Base-by-base conservation (phyloP, 2,113 vertebrate species). In the Platichthys flesus region DNA sequence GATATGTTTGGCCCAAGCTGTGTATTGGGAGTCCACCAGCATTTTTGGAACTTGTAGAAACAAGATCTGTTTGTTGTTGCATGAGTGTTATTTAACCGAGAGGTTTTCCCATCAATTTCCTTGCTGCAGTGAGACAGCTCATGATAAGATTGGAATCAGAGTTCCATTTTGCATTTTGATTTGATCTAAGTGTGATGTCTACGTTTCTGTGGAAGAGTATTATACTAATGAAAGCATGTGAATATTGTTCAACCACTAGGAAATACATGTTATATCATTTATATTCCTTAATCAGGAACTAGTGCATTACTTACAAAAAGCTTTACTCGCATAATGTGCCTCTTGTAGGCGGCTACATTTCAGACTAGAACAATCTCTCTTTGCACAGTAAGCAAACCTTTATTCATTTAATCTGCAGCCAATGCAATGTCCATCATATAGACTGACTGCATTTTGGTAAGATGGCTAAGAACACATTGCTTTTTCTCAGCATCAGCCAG, bases 61-160 rank as follows among this genome's bases (percentile, higher is more conserved):
- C 59, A 55, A 56, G 57, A 63, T 51, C 0, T 56, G 69, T 81
- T 85, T 85, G 78, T 81, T 89, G 81, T 83, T 67, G 23, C 9
- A 9, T 3, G 9, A 18, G 24, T 56, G 40, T 69, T 54, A 24
- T 73, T 72, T 65, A 26, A 63, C 37, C 14, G 52, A 78, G 42
- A 64, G 70, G 45, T 74, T 74, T 63, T 78, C 31, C n/a, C 37
- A 54, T 79, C 20, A 40, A 3, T 35, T 61, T 76, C 5, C 37
- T 54, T 47, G 42, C 65, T 35, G 35, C 37, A 62, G 28, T 14
- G 57, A 58, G 21, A 40, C 8, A 10, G 35, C 20, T 54, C 20
- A 54, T 3, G 51, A 54, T n/a, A 54, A 54, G 18, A 54, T 54
- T 15, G 14, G 20, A 9, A 54, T 54, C 10, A 9, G 15, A 56